Evolutionary conservation across 2,113 vertebrate species (phyloP), one percentile per base, ranked within the genome.

Genomic region (Danionella cerebrum): DNA sequence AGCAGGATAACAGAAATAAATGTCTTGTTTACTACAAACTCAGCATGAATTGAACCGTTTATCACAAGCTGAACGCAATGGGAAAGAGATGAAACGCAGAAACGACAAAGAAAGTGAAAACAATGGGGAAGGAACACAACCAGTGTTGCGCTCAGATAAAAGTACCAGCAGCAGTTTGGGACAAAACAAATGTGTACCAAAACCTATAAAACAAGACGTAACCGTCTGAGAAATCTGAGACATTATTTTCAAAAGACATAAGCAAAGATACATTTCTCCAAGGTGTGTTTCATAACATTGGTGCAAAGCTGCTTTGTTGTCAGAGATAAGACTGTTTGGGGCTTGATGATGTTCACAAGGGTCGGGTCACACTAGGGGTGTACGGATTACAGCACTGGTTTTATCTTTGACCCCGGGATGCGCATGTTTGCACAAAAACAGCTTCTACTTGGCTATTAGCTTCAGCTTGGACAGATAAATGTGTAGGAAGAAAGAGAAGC

Each of bases 21-120:
- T 44, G 50, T 22, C 58, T 45, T 54, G 65, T 67, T 72, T 72
- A 72, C 59, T 63, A 63, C 31, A 63, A 62, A 62, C 58, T 33
- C 48, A 48, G 38, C 27, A 12, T 52, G 63, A 44, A 67, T 27
- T 45, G 39, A 36, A 52, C 65, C 52, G 10, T 72, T 67, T 67
- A 62, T 47, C 21, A 54, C 14, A 11, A 4, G 54, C 14, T 22
- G 36, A 44, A 13, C 4, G 31, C 36, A 65, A 31, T 12, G 14
- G 14, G 21, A 25, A 57, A 36, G 27, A 58, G 53, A 39, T 29
- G 29, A 42, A 72, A 51, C 45, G 29, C 11, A 58, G 5, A 42
- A 33, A 16, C 29, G 45, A 45, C 47, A 50, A 53, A 64, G 31
- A 54, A 44, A n/a, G 36, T 21, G 50, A 67, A 59, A 45, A 58